phyloP scores from a whole-genome alignment of 2,113 vertebrate species.

The Fulica atra region DNA sequence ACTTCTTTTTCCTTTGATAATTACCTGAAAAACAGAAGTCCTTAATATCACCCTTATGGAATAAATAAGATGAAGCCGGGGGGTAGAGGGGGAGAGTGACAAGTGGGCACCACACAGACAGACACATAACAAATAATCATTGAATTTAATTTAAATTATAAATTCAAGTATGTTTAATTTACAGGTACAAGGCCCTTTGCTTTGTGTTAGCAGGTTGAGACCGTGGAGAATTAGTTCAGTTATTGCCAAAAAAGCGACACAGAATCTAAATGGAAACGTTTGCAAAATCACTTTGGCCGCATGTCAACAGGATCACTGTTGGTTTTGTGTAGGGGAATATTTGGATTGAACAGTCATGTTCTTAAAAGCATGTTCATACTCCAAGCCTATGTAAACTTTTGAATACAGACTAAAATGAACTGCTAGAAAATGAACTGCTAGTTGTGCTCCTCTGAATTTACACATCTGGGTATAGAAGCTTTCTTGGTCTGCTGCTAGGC shows the following conservation, averaged over 20 bases:
- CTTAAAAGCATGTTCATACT: accelerated
- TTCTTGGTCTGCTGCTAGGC: not conserved
- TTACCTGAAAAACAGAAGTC: not conserved
- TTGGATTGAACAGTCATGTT: not conserved
- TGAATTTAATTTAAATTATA: not conserved
- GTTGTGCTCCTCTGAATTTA: not conserved
- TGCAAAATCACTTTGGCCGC: not conserved
- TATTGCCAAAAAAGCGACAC: not conserved
- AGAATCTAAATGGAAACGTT: not conserved
- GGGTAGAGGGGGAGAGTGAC: too few relatives aligned
- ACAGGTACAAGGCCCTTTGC: not conserved
- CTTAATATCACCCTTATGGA: not conserved
- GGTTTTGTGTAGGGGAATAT: not conserved
- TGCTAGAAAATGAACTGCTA: not conserved
- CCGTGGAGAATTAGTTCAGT: not conserved
- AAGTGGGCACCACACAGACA: too few relatives aligned
- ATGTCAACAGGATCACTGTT: not conserved
- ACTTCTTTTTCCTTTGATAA: not conserved
- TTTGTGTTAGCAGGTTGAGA: not conserved
- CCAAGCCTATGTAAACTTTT: not conserved
- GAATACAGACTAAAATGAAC: not conserved
- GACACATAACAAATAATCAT: not conserved
- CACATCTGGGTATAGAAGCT: not conserved
- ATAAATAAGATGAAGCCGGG: not conserved
- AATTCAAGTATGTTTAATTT: not conserved